Base-by-base conservation (phyloP, 2,888 invertebrate species). In the Pogonocherus hispidulus region DNA sequence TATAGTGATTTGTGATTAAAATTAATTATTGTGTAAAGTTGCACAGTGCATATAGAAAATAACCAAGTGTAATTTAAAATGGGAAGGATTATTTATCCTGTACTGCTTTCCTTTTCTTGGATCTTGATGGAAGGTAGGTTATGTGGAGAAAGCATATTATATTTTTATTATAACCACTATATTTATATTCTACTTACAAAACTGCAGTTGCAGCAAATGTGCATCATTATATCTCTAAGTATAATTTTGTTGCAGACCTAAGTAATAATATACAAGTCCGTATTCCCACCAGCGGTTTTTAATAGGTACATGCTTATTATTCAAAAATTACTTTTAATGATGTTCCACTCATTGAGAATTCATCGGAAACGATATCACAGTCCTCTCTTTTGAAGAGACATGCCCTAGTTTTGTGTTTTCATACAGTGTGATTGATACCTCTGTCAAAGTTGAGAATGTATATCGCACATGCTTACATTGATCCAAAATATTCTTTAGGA, bases 41-140 rank as follows among this genome's bases (percentile, higher is more conserved):
- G n/a, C n/a, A n/a, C n/a, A n/a, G 44, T 18, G 23, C 35, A 6
- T 63, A 2, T 49, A 19, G 2, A 27, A 41, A 55, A 41, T 56
- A 20, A n/a, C 27, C 14, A 8, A n/a, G 9, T 64, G 35, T 49
- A 35, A 52, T 67, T 67, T 66, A 72, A 66, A 68, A 78, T 78
- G 78, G 72, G 72, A 73, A 72, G 75, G 76, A 78, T 66, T 75
- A 70, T 66, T 67, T 76, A 72, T 72, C 66, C 72, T 69, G 79
- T 70, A 72, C 79, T 80, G 74, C 77, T 80, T 80, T 78, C 79
- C 77, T 78, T 80, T 70, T 70, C 76, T 67, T 76, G 73, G 73
- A 73, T 80, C 63, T 68, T 78, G 57, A 74, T 74, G 66, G 70
- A 74, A 78, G 80, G 80, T 80, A n/a, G n/a, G n/a, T n/a, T n/a